A percentile compares a stretch with the other conserved stretches of the same genome.
These are phyloP conservation scores for Corythoichthys intestinalis DNA, from an alignment of 2,113 vertebrate genomes.

Conservation along the genomic window DNA sequence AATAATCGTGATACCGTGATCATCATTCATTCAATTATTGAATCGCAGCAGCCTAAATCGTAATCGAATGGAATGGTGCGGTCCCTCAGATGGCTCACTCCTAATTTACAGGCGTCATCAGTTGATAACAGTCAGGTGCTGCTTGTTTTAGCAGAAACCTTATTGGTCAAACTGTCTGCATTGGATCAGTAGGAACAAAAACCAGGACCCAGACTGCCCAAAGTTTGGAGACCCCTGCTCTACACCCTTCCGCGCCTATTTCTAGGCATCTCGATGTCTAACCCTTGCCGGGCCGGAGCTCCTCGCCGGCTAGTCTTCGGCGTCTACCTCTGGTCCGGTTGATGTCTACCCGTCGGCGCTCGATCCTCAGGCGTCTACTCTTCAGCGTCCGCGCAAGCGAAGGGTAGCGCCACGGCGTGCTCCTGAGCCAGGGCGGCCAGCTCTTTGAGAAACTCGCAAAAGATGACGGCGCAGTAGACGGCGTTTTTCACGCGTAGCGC, in stretches of 20 bases:
- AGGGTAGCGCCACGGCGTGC: slow-evolving; percentile 87
- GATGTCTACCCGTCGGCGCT: background rate
- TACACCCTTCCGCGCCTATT: background rate
- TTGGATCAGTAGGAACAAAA: no score
- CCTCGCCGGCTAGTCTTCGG: background rate
- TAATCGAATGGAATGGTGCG: no score
- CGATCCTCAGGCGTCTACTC: slow-evolving; percentile 57
- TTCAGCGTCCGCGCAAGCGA: slow-evolving; percentile 75
- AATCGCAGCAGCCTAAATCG: no score
- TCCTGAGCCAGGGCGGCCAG: slow-evolving; percentile 92
- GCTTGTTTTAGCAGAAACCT: no score
- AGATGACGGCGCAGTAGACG: slow-evolving; percentile 92
- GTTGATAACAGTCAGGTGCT: no score
- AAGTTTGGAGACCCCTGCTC: no score
- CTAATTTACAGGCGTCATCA: background rate
- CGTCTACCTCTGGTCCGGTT: background rate
- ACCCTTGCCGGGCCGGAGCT: background rate
- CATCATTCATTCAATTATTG: no score
- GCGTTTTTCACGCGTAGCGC: slow-evolving; percentile 90
- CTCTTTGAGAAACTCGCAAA: slow-evolving; percentile 95
- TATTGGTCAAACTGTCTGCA: no score
- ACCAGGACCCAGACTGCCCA: no score
- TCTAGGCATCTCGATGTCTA: background rate
- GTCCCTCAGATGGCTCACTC: no score
- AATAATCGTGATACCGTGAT: no score